phyloP scores from a whole-genome alignment of 2,113 vertebrate genomes.

The Gopherus flavomarginatus region DNA sequence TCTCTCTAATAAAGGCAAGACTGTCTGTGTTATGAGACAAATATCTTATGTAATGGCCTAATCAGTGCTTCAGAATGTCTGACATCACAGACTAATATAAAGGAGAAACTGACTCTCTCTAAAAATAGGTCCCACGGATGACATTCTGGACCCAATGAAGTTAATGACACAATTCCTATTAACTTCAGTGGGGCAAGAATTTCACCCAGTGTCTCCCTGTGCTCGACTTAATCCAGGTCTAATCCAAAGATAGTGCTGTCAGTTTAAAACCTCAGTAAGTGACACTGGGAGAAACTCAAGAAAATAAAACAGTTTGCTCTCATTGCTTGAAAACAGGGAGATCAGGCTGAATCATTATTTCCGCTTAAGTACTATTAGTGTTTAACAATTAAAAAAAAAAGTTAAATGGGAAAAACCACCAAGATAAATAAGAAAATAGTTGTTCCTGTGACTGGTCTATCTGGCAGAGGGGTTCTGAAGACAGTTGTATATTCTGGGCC shows the following conservation, averaged over 20 bases:
- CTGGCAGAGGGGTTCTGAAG: neutral
- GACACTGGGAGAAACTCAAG: rapidly evolving
- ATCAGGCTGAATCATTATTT: neutral
- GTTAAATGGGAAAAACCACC: neutral
- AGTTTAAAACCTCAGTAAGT: neutral
- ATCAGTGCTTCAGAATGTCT: slow-evolving; percentile 27
- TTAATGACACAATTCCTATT: neutral
- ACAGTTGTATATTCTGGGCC: neutral
- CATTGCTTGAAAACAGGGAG: neutral
- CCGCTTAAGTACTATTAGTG: neutral
- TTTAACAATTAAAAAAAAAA: neutral
- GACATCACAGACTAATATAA: slow-evolving; percentile 23
- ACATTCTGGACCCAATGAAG: neutral
- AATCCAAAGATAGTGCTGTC: neutral
- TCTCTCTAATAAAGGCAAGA: neutral
- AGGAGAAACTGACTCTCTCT: neutral
- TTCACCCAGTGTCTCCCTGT: neutral
- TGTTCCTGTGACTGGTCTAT: neutral
- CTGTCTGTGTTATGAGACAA: slow-evolving; percentile 35
- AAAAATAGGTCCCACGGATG: slow-evolving; percentile 13
- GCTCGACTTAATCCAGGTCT: neutral
- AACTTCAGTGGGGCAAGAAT: neutral
- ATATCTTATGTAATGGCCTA: neutral
- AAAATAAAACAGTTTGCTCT: neutral
- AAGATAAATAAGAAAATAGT: neutral